phyloP scores from a whole-genome alignment of 2,113 vertebrate species.

The Periophthalmodon schlosseri region DNA sequence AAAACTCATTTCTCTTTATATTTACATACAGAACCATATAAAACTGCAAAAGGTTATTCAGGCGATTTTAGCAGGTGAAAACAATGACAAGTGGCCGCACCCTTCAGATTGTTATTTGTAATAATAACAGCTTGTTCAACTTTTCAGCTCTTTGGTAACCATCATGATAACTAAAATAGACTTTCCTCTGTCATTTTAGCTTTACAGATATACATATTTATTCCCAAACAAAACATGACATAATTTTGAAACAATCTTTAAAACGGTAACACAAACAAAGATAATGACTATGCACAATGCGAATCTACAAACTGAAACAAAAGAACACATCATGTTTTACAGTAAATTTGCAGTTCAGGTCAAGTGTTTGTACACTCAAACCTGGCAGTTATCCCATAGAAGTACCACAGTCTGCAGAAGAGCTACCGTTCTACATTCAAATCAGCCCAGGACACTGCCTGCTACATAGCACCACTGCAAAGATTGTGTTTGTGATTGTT shows the following conservation, averaged over 20 bases:
- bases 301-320: slow-evolving; percentile 65
- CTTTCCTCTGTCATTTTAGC: slow-evolving; percentile 59
- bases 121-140: slow-evolving; percentile 57
- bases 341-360: slow-evolving; percentile 44
- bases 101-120: slow-evolving; percentile 43
- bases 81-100: slow-evolving; percentile 26
- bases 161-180: slow-evolving; percentile 73
- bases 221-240: slow-evolving; percentile 59
- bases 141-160: slow-evolving; percentile 77
- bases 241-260: slow-evolving; percentile 68
- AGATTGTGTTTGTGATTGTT: slow-evolving; percentile 30
- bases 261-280: slow-evolving; percentile 60
- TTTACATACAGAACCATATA: slow-evolving; percentile 83
- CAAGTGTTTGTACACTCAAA: slow-evolving; percentile 24
- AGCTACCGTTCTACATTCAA: slow-evolving; percentile 34
- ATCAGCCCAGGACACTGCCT: slow-evolving; percentile 32
- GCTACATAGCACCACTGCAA: slow-evolving; percentile 54
- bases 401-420: slow-evolving; percentile 27
- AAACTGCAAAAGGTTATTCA: slow-evolving; percentile 80
- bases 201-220: slow-evolving; percentile 60
- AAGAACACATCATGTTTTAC: slow-evolving; percentile 30
- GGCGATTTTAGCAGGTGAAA: slow-evolving; percentile 60
- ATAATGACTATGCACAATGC: slow-evolving; percentile 65
- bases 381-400: slow-evolving; percentile 14
- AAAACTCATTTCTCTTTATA: slow-evolving; percentile 79